A percentile compares a stretch with the other conserved stretches of the same genome.
These are phyloP conservation scores for Amazona finschi DNA, from an alignment of 2,797 vertebrate species.

Conservation along the genomic window DNA sequence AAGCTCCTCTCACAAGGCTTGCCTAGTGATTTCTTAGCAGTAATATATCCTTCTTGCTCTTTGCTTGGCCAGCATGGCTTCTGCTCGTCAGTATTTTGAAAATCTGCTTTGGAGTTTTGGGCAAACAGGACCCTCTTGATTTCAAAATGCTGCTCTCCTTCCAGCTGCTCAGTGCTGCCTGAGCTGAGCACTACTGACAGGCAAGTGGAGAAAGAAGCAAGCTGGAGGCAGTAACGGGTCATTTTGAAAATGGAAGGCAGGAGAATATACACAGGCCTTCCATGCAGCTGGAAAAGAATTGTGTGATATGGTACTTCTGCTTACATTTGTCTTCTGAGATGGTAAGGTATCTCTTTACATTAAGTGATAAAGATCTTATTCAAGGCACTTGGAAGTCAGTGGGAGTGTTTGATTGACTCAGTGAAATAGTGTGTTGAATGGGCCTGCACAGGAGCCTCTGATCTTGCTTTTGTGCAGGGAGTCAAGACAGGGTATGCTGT, in stretches of 20 bases:
- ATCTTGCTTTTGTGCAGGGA: neutral
- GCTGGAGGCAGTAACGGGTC: neutral
- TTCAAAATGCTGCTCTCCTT: neutral
- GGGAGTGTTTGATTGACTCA: neutral
- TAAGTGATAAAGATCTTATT: neutral
- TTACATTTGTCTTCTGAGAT: neutral
- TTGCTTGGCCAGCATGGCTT: neutral
- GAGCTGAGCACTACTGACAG: neutral
- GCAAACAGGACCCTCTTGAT: neutral
- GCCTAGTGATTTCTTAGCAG: neutral
- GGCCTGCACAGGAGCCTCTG: neutral
- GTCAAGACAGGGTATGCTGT: fast-evolving
- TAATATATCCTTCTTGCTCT: neutral
- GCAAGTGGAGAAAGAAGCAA: neutral
- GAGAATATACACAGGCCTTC: neutral
- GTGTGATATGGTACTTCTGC: neutral
- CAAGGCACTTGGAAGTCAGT: neutral
- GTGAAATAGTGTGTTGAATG: neutral
- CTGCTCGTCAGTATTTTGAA: neutral
- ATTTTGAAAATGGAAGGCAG: neutral
- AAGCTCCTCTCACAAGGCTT: neutral
- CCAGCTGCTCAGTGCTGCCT: neutral
- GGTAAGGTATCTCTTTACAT: neutral
- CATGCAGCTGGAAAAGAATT: neutral
- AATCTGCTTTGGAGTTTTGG: neutral